phyloP scores from a whole-genome alignment of 1,140 invertebrate genomes.

The Globodera rostochiensis region DNA sequence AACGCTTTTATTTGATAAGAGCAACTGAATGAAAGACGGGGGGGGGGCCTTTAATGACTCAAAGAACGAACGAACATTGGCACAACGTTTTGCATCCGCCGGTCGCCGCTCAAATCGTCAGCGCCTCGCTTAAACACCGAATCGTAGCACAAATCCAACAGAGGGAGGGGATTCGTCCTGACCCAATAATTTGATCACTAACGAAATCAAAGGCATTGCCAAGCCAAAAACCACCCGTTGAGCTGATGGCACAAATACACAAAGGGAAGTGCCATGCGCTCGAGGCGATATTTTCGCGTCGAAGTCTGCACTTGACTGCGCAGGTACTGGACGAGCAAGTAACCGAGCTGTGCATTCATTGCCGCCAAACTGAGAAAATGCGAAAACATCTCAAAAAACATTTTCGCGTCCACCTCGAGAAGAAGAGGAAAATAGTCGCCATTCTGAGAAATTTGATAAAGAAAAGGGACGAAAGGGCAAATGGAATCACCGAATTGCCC shows the following conservation, averaged over 20 bases:
- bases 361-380: slow-evolving; percentile 16
- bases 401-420: not conserved
- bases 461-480: not conserved
- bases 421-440: not conserved
- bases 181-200: not conserved
- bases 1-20: slow-evolving; percentile 17
- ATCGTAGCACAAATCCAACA: slow-evolving; percentile 14
- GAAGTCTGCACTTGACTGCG: slow-evolving; percentile 26
- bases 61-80: slow-evolving; percentile 9
- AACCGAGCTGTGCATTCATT: slow-evolving; percentile 29
- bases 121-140: slow-evolving; percentile 10
- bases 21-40: slow-evolving; percentile 23
- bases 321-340: slow-evolving; percentile 34
- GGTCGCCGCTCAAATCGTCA: slow-evolving; percentile 8
- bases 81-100: slow-evolving; percentile 19
- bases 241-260: slow-evolving; percentile 35
- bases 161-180: slow-evolving; percentile 8
- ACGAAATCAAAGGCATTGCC: not conserved
- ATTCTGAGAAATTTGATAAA: not conserved
- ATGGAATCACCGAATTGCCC: slow-evolving; percentile 24
- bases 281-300: slow-evolving; percentile 17
- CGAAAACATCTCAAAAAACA: not conserved
- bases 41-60: not conserved
- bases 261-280: slow-evolving; percentile 27
- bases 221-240: slow-evolving; percentile 9